A percentile compares a stretch with the other conserved stretches of the same genome.
Evolutionary conservation across 1,140 invertebrate species (phyloP).

Genomic region (Drosophila seguyi): DNA sequence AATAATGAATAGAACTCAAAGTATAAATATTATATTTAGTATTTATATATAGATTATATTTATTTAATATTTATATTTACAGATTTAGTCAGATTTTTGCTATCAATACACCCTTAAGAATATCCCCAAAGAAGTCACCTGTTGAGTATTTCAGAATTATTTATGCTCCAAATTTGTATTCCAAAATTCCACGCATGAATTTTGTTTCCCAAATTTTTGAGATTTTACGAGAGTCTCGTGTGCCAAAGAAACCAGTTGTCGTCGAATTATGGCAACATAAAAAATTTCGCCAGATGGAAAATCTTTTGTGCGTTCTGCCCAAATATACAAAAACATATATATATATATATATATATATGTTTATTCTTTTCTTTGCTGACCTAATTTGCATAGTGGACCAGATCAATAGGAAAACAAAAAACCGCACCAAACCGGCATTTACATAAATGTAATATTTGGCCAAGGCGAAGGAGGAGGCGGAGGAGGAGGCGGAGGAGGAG

Average conservation of each 20-base stretch:
- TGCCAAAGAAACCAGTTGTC: conserved; percentile 28
- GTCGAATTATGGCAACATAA: conserved; percentile 24
- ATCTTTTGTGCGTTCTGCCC: conserved; percentile 24
- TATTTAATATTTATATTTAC: no score
- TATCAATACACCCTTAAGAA: not conserved
- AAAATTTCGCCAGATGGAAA: conserved; percentile 32
- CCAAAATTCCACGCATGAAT: conserved; percentile 27
- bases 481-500: not conserved
- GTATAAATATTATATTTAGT: no score
- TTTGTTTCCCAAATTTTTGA: no score
- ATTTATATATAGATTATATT: no score
- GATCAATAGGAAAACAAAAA: conserved; percentile 40
- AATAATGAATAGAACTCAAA: no score
- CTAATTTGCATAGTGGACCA: conserved; percentile 59
- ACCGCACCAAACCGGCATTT: conserved; percentile 25
- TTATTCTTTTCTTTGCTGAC: not conserved
- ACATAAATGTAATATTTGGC: conserved; percentile 45
- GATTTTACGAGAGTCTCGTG: conserved; percentile 40
- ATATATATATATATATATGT: not conserved
- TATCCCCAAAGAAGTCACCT: no score
- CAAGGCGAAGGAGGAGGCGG: not conserved
- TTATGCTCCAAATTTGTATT: conserved; percentile 21
- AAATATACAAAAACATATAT: not conserved
- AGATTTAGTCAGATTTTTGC: no score
- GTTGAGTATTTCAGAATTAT: not conserved